Percentiles rank a stretch among this genome's conserved stretches.
Evolutionary conservation across 2,888 invertebrate species (phyloP).

Genomic region (Dasysyrphus tricinctus): DNA sequence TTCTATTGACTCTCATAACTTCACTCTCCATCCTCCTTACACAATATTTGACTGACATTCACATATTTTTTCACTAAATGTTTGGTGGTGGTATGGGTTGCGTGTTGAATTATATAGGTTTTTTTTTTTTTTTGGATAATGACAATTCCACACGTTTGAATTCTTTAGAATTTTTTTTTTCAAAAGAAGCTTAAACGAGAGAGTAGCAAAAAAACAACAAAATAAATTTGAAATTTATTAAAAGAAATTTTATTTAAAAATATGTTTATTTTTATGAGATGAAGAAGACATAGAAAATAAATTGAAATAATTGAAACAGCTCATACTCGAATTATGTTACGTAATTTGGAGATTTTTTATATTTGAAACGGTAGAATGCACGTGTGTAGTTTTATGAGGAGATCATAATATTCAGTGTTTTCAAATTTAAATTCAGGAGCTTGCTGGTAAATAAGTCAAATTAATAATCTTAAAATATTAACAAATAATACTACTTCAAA

Average conservation of each 20-base stretch:
- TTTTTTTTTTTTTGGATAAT: constrained; percentile 64
- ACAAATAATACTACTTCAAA: too few relatives aligned
- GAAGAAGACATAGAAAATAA: constrained; percentile 35
- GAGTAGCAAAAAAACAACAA: background rate
- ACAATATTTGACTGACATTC: constrained; percentile 44
- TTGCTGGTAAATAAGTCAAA: background rate
- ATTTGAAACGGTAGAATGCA: constrained; percentile 42
- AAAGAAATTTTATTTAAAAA: background rate
- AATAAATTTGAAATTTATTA: constrained; percentile 7
- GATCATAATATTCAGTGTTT: background rate
- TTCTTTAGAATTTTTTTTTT: constrained; percentile 32
- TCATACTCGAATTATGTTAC: background rate
- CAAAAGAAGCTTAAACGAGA: constrained; percentile 14
- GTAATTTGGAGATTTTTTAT: background rate
- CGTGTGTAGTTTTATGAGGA: constrained; percentile 41
- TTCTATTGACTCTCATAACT: constrained; percentile 50
- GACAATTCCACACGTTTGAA: constrained; percentile 46
- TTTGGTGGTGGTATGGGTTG: constrained; percentile 56
- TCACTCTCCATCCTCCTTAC: background rate
- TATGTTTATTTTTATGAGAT: background rate
- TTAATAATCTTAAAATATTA: too few relatives aligned
- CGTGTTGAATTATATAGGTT: constrained; percentile 36
- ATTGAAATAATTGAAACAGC: constrained; percentile 37
- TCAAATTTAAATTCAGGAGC: background rate
- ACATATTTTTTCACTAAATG: constrained; percentile 14